Percentiles rank a stretch among this genome's conserved stretches.
Conservation (phyloP, 2,797 vertebrate genomes). For the Pterois miles region DNA sequence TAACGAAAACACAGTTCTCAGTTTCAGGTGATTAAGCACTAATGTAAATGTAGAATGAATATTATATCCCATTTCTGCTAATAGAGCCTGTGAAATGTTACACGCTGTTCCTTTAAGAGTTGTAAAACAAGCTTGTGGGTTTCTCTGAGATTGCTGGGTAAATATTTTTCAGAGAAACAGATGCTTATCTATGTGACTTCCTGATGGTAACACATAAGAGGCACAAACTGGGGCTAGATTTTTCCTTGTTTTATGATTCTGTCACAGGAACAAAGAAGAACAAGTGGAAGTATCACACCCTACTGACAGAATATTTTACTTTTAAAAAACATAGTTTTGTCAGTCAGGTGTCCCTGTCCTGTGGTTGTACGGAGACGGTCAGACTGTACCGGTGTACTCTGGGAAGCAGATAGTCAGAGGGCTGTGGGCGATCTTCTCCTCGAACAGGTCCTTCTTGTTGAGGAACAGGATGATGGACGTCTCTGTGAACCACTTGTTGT, state of each 20-base stretch:
- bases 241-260: not conserved
- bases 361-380: not conserved
- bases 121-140: not conserved
- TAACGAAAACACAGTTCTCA: too few relatives aligned
- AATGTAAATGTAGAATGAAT: too few relatives aligned
- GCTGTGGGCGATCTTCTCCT: constrained; percentile 96
- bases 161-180: not conserved
- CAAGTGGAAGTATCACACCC: not conserved
- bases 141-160: not conserved
- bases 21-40: too few relatives aligned
- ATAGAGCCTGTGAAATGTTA: too few relatives aligned
- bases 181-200: not conserved
- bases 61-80: too few relatives aligned
- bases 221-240: not conserved
- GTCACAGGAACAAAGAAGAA: not conserved
- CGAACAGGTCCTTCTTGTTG: constrained; percentile 99
- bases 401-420: constrained; percentile 97
- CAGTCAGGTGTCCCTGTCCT: not conserved
- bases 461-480: constrained; percentile 99
- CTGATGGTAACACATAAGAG: not conserved
- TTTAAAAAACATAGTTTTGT: not conserved
- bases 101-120: not conserved
- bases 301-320: not conserved
- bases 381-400: constrained; percentile 90
- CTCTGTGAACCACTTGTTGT: constrained; percentile 99